Evolutionary conservation across 2,888 invertebrate species (phyloP).

Genomic region (Folsomia manolachei): DNA sequence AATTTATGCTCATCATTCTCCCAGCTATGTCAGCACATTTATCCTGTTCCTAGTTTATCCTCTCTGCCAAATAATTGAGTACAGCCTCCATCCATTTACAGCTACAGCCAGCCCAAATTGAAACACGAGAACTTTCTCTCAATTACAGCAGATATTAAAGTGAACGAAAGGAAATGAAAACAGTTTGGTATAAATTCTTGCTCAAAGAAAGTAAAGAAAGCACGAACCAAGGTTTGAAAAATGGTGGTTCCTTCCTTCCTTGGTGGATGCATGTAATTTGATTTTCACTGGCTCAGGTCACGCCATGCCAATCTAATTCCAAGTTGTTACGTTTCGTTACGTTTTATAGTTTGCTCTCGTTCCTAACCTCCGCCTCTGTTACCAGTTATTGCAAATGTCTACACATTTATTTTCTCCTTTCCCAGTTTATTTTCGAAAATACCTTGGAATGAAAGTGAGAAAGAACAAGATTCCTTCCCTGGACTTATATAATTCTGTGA

Average conservation of each 20-base stretch:
- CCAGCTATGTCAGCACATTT: neutral
- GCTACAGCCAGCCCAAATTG: neutral
- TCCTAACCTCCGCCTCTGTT: neutral
- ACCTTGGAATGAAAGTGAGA: neutral
- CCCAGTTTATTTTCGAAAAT: neutral
- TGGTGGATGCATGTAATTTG: constrained; percentile 49
- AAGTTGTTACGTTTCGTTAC: constrained; percentile 2
- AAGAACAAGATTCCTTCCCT: neutral
- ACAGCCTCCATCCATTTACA: neutral
- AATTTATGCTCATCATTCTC: neutral
- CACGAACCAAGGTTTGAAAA: constrained; percentile 28
- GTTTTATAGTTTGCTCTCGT: constrained; percentile 2
- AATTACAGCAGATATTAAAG: constrained; percentile 4
- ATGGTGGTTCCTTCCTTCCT: too few relatives aligned
- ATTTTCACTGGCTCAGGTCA: constrained; percentile 50
- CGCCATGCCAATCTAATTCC: constrained; percentile 41
- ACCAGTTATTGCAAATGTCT: constrained; percentile 6
- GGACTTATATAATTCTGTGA: neutral
- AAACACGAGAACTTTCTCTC: neutral
- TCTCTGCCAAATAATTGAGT: neutral
- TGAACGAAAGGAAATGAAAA: constrained; percentile 21
- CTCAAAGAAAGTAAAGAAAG: constrained; percentile 9
- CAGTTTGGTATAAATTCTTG: constrained; percentile 4
- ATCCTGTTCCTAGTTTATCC: too few relatives aligned
- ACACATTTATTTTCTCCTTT: constrained; percentile 3